Evolutionary conservation across 2,797 vertebrate genomes (phyloP).

Genomic region (Onychomys torridus): DNA sequence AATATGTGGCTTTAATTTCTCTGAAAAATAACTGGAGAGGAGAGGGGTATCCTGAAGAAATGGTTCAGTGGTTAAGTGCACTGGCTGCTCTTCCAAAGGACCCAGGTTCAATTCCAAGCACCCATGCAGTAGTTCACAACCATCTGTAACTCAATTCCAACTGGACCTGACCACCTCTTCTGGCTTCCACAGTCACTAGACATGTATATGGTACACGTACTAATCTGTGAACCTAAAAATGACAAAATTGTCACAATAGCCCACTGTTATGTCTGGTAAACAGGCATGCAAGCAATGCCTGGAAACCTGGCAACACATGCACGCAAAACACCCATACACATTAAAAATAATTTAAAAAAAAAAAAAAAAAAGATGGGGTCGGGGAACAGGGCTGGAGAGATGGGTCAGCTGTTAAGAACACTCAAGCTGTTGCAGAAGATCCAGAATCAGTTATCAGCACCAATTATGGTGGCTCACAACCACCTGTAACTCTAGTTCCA

Average conservation of each 20-base stretch:
- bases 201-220: background rate
- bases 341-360: background rate
- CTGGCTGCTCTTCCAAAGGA: background rate
- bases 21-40: background rate
- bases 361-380: background rate
- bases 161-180: background rate
- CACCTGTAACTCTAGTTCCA: background rate
- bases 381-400: background rate
- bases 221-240: background rate
- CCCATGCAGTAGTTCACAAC: background rate
- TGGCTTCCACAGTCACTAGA: background rate
- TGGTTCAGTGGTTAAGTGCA: background rate
- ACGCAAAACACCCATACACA: background rate
- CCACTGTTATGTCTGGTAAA: background rate
- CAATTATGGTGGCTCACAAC: background rate
- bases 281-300: background rate
- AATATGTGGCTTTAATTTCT: background rate
- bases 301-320: background rate
- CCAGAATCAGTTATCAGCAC: background rate
- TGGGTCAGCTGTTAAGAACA: background rate
- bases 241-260: background rate
- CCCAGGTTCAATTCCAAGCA: background rate
- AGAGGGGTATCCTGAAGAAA: background rate
- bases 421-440: background rate
- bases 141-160: background rate